These are phyloP conservation scores for Timandra comae DNA, from an alignment of 2,888 invertebrate species.

Conservation along the genomic window DNA sequence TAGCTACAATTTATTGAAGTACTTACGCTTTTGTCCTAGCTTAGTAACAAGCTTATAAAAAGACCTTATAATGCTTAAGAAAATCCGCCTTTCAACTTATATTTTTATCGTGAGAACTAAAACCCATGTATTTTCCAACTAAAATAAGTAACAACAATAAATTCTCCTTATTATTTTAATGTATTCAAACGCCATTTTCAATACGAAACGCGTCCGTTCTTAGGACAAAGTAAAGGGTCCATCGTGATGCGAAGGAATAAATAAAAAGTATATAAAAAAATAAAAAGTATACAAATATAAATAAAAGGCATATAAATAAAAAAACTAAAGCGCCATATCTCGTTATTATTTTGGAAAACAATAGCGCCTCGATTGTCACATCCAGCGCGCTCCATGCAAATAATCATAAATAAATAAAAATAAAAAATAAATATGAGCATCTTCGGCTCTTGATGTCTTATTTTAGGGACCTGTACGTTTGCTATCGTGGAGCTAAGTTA, in stretches of 20 bases:
- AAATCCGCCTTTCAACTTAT: too few species aligned
- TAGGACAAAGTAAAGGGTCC: slow-evolving; percentile 23
- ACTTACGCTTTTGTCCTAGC: too few species aligned
- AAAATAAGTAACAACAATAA: too few species aligned
- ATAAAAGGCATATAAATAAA: slow-evolving; percentile 34
- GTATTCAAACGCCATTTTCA: slow-evolving; percentile 25
- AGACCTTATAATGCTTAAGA: too few species aligned
- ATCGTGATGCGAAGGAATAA: slow-evolving; percentile 49
- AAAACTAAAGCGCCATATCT: slow-evolving; percentile 64
- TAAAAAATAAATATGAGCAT: slow-evolving; percentile 71
- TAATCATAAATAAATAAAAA: slow-evolving; percentile 75
- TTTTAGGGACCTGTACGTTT: slow-evolving; percentile 49
- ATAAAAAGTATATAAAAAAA: too few species aligned
- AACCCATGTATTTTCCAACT: too few species aligned
- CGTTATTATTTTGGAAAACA: slow-evolving; percentile 72
- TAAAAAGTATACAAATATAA: too few species aligned
- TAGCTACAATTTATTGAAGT: too few species aligned
- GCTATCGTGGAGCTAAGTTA: slow-evolving; percentile 26
- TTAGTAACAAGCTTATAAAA: too few species aligned
- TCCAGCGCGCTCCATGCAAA: slow-evolving; percentile 71
- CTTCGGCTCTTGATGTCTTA: slow-evolving; percentile 56
- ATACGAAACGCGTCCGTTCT: slow-evolving; percentile 22
- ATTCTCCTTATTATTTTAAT: slow-evolving; percentile 13
- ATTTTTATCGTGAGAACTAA: too few species aligned
- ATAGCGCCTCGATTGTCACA: slow-evolving; percentile 69